These are phyloP conservation scores for Euclidia mi DNA, from an alignment of 2,888 invertebrate genomes.

Conservation along the genomic window DNA sequence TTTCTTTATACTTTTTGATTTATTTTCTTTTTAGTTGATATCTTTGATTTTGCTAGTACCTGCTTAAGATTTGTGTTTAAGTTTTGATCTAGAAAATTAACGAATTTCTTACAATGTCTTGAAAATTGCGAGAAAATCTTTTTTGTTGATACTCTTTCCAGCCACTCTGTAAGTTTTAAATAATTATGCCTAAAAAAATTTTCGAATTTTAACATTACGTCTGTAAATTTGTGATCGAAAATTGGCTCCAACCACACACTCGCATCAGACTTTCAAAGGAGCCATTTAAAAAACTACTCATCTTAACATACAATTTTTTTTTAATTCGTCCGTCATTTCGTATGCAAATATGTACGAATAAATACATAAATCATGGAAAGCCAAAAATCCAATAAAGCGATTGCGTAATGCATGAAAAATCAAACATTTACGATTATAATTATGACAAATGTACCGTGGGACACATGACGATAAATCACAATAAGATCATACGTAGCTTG, in stretches of 20 bases:
- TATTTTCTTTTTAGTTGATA: conserved; percentile 14
- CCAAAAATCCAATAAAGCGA: neutral
- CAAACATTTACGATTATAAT: conserved; percentile 55
- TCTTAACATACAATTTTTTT: too few relatives aligned
- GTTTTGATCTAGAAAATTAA: conserved; percentile 19
- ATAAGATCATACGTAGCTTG: conserved; percentile 69
- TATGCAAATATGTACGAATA: neutral
- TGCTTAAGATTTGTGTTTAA: conserved; percentile 9
- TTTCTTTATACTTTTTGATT: conserved; percentile 14
- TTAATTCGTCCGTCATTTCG: too few relatives aligned
- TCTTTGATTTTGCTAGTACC: neutral
- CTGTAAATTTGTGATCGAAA: too few relatives aligned
- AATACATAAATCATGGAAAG: neutral
- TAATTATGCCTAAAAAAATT: neutral
- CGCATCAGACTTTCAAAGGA: too few relatives aligned
- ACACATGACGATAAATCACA: conserved; percentile 69
- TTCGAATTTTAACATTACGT: neutral
- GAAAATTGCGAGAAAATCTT: conserved; percentile 42
- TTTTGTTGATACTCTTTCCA: conserved; percentile 24
- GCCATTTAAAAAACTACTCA: too few relatives aligned
- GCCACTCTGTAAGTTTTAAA: neutral
- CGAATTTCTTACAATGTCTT: conserved; percentile 37
- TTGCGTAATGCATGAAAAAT: conserved; percentile 7
- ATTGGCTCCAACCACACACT: too few relatives aligned
- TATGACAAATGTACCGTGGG: conserved; percentile 64